Evolutionary conservation across 2,113 vertebrate species (phyloP), one percentile per base, ranked within the genome.

Genomic region (Calonectris borealis): DNA sequence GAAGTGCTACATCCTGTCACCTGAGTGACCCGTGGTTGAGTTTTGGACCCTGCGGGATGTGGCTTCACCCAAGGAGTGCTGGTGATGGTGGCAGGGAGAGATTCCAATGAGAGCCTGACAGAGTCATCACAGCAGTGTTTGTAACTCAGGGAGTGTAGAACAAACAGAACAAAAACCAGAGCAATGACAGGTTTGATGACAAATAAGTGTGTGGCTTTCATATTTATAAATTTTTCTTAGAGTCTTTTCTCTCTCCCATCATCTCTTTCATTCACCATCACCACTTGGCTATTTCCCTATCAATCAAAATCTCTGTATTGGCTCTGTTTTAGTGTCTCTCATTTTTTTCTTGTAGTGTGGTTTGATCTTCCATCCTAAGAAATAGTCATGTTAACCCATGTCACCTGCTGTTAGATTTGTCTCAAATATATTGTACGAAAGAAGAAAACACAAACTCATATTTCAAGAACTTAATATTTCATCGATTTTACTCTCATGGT

Each of bases 11-110:
- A 44, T 21, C 6, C 13, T 83, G 66, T 34, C 44, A n/a, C 6
- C 21, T 4, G 1, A 36, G 31, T 80, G 7, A 44, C 11, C 12
- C 3, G 0, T 44, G 55, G 7, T 12, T 0, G 0, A 62, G 13
- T 54, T 90, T 88, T 55, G 64, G 5, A 54, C 51, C 9, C 11
- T 2, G 1, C 1, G 6, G 19, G 6, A 0, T 61, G 12, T 58
- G 18, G 2, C 7, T 92, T 90, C 49, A 79, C 2, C 10, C 27
- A 65, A 21, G 9, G 26, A 71, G 2, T 25, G 26, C 4, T 71
- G 17, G 7, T 38, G 26, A 7, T 32, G 31, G 16, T 52, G 34
- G 4, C 21, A 79, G 11, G 10, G 10, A 57, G 24, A 58, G 7
- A 60, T 55, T 79, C 27, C 36, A 75, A 9, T 7, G 9, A 46